Evolutionary conservation across 2,888 invertebrate genomes (phyloP).

Genomic region (Eristalinus aeneus): DNA sequence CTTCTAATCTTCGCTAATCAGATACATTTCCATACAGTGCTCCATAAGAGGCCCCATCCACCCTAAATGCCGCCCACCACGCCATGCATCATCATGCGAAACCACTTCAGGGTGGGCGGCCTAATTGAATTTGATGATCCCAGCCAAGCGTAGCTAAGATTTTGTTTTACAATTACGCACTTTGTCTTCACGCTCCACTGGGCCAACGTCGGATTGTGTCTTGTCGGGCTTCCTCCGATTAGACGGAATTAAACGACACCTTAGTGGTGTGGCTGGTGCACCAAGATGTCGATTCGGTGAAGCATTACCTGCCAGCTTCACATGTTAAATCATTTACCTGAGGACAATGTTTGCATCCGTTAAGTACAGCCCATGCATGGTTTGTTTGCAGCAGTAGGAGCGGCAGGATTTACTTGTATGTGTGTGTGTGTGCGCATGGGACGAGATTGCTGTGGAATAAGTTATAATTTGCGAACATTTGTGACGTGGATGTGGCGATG

Average conservation of each 20-base stretch:
- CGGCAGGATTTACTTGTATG: background rate
- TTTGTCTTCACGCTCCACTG: constrained; percentile 15
- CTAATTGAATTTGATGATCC: constrained; percentile 21
- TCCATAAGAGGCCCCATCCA: background rate
- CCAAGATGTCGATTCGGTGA: constrained; percentile 42
- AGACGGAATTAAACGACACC: background rate
- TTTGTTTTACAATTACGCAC: constrained; percentile 7
- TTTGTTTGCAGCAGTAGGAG: background rate
- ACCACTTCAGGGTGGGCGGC: background rate
- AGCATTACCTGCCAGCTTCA: constrained; percentile 51
- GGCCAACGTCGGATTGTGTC: constrained; percentile 25
- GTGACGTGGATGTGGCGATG: constrained; percentile 21
- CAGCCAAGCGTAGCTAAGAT: background rate
- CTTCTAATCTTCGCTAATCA: background rate
- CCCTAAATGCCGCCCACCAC: background rate
- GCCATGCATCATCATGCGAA: background rate
- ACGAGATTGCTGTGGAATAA: constrained; percentile 54
- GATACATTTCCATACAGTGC: background rate
- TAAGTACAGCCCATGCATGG: constrained; percentile 35
- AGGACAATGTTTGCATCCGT: constrained; percentile 54
- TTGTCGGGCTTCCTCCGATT: constrained; percentile 24
- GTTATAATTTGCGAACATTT: constrained; percentile 52
- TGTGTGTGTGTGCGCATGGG: background rate
- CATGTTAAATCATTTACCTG: constrained; percentile 65
- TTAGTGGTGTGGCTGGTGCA: background rate